Evolutionary conservation across 2,888 invertebrate species (phyloP).

Genomic region (Drosophila hawaiiensis): DNA sequence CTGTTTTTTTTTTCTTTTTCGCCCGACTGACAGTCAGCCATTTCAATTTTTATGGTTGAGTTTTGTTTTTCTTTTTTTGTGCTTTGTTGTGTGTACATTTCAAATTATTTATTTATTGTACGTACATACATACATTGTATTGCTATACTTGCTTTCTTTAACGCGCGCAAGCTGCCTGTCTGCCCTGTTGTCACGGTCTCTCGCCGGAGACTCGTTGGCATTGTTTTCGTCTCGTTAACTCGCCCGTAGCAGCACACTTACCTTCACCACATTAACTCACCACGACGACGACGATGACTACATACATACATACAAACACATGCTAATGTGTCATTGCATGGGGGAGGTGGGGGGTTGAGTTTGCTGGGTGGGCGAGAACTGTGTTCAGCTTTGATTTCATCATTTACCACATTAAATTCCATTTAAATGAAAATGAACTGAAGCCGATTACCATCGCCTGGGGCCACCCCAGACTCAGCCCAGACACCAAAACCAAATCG

Average conservation of each 20-base stretch:
- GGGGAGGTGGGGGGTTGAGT: neutral
- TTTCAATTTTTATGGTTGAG: constrained; percentile 41
- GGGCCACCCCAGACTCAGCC: constrained; percentile 57
- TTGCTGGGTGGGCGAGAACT: constrained; percentile 13
- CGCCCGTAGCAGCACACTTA: constrained; percentile 64
- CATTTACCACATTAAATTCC: constrained; percentile 80
- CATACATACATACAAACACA: neutral
- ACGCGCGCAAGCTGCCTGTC: constrained; percentile 20
- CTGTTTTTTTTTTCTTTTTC: constrained; percentile 17
- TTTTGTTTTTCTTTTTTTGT: constrained; percentile 24
- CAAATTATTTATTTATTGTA: constrained; percentile 76
- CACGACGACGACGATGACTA: constrained; percentile 30
- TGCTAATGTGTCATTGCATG: constrained; percentile 1
- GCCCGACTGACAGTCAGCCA: constrained; percentile 45
- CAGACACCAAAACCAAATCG: constrained; percentile 47
- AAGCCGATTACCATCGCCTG: constrained; percentile 75
- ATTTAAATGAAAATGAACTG: constrained; percentile 80
- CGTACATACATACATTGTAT: constrained; percentile 63
- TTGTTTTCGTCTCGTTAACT: constrained; percentile 63
- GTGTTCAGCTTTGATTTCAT: constrained; percentile 70
- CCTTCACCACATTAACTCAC: constrained; percentile 72
- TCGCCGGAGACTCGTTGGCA: constrained; percentile 55
- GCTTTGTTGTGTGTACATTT: constrained; percentile 51
- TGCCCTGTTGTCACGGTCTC: constrained; percentile 28
- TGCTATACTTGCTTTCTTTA: constrained; percentile 65